Conservation (phyloP, 2,797 vertebrate species). For the Carduelis carduelis region DNA sequence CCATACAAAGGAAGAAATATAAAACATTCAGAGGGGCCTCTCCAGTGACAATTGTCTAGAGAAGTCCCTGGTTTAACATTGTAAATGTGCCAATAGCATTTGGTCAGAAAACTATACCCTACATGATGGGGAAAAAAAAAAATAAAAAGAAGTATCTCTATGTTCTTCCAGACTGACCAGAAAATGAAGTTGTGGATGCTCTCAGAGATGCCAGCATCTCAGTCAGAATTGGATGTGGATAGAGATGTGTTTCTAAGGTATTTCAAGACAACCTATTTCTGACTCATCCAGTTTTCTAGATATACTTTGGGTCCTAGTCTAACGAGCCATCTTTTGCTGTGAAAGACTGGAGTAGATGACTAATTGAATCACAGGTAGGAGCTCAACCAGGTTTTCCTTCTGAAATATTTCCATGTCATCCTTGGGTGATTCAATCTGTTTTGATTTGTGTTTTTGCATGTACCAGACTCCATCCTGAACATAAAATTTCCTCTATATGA, state of each 20-base stretch:
- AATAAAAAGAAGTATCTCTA: neutral
- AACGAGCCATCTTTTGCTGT: neutral
- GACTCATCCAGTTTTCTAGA: neutral
- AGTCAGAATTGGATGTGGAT: neutral
- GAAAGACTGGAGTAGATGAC: neutral
- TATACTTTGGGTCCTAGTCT: neutral
- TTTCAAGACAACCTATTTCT: neutral
- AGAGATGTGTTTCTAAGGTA: neutral
- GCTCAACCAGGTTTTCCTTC: neutral
- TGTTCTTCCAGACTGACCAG: neutral
- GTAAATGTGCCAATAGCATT: neutral
- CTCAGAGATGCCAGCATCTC: rapidly evolving
- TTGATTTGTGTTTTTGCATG: neutral
- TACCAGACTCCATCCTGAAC: neutral
- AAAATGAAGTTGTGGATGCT: neutral
- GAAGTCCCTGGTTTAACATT: neutral
- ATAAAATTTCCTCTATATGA: neutral
- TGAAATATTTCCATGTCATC: neutral
- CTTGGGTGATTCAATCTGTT: neutral
- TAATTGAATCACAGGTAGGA: neutral
- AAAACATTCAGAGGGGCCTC: neutral
- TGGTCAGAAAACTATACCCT: neutral
- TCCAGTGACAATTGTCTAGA: neutral
- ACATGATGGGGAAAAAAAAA: neutral
- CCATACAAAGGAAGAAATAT: neutral